phyloP scores from a whole-genome alignment of 2,113 vertebrate genomes.

The Malurus alboscapulatus region DNA sequence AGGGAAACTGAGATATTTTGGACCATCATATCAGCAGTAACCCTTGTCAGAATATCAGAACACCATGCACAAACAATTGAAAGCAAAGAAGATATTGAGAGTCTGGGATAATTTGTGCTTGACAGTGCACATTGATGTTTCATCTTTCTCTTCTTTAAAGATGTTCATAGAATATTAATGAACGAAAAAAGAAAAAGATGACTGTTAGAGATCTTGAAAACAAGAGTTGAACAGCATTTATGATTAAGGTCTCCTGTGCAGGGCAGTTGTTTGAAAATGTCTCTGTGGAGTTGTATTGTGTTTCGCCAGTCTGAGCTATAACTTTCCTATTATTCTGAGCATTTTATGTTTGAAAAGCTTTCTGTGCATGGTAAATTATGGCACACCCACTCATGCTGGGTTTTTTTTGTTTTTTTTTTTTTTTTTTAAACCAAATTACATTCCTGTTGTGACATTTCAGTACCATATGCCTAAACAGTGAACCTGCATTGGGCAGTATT shows the following conservation, averaged over 20 bases:
- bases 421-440: background rate
- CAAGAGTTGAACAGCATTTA: background rate
- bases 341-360: background rate
- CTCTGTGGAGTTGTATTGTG: background rate
- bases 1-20: background rate
- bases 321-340: background rate
- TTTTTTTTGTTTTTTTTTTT: background rate
- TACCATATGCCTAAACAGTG: background rate
- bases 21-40: background rate
- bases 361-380: background rate
- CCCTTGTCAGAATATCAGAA: background rate
- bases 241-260: background rate
- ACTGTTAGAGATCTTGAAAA: background rate
- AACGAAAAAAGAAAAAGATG: background rate
- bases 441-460: background rate
- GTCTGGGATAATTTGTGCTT: background rate
- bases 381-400: background rate
- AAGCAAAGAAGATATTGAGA: background rate
- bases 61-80: background rate
- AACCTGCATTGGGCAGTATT: background rate
- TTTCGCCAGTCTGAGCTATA: background rate
- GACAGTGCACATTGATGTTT: background rate
- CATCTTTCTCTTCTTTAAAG: background rate
- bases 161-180: slow-evolving; percentile 9
- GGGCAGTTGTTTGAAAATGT: background rate